These are phyloP conservation scores for Drosophila aff. DNA, from an alignment of 1,140 invertebrate species.

Conservation along the genomic window DNA sequence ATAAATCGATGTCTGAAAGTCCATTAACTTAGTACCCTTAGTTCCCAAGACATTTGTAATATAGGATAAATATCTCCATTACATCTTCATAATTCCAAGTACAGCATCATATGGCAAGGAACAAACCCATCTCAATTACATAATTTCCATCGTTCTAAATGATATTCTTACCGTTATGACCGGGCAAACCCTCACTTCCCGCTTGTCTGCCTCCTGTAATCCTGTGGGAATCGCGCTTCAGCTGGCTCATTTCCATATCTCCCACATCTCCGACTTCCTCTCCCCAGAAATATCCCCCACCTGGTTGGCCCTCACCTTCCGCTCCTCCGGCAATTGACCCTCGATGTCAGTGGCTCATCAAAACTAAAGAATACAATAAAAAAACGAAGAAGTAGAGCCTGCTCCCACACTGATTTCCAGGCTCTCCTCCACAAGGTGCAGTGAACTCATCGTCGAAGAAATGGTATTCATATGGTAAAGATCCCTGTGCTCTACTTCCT, in stretches of 20 bases:
- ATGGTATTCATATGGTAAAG: slow-evolving; percentile 67
- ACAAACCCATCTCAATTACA: slow-evolving; percentile 2
- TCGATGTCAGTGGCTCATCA: slow-evolving; percentile 46
- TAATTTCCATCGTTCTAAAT: slow-evolving; percentile 7
- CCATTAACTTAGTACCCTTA: too few relatives aligned
- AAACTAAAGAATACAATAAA: slow-evolving; percentile 27
- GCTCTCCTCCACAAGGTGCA: slow-evolving; percentile 39
- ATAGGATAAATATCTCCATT: neutral
- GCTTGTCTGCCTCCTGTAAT: neutral
- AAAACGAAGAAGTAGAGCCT: slow-evolving; percentile 16
- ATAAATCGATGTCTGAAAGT: too few relatives aligned
- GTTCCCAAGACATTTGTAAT: neutral
- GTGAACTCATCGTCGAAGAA: slow-evolving; percentile 48
- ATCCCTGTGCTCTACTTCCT: slow-evolving; percentile 73
- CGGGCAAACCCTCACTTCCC: neutral
- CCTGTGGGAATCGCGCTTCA: slow-evolving; percentile 38
- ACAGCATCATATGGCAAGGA: neutral
- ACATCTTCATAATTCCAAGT: neutral
- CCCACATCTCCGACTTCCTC: slow-evolving; percentile 33
- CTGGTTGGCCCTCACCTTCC: slow-evolving; percentile 38
- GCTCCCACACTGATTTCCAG: slow-evolving; percentile 31
- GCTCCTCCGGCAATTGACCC: slow-evolving; percentile 40
- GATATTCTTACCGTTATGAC: neutral
- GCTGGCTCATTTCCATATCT: slow-evolving; percentile 40
- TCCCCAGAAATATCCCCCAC: slow-evolving; percentile 25